Evolutionary conservation across 2,797 vertebrate genomes (phyloP).

Genomic region (Menidia menidia): DNA sequence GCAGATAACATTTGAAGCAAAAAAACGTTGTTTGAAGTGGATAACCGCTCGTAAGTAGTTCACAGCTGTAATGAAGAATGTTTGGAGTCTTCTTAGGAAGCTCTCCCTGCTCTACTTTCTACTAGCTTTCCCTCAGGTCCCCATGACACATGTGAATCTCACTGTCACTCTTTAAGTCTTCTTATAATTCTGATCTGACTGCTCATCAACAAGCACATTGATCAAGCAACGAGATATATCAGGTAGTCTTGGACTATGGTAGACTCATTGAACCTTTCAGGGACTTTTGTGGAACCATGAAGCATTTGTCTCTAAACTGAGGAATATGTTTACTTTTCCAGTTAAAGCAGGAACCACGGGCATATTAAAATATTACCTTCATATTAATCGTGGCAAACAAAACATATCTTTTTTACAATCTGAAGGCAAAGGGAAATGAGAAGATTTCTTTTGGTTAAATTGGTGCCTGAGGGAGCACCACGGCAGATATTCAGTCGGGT

Average conservation of each 20-base stretch:
- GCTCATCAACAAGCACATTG: background rate
- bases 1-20: constrained; percentile 8
- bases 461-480: background rate
- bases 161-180: background rate
- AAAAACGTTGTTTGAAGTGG: constrained; percentile 3
- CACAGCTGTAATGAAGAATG: background rate
- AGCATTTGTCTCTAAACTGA: no score
- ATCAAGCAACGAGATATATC: background rate
- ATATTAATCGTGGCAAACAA: no score
- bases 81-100: background rate
- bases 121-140: no score
- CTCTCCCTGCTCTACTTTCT: background rate
- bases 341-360: background rate
- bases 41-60: background rate
- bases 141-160: background rate
- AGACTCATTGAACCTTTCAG: background rate
- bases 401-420: no score
- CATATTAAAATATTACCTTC: background rate
- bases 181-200: background rate
- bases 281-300: no score
- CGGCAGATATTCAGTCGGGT: background rate
- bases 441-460: background rate
- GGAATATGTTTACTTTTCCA: background rate
- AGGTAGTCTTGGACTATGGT: background rate
- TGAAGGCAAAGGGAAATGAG: background rate